These are phyloP conservation scores for Haplotaxodon microlepis DNA, from an alignment of 2,113 vertebrate species.

Conservation along the genomic window DNA sequence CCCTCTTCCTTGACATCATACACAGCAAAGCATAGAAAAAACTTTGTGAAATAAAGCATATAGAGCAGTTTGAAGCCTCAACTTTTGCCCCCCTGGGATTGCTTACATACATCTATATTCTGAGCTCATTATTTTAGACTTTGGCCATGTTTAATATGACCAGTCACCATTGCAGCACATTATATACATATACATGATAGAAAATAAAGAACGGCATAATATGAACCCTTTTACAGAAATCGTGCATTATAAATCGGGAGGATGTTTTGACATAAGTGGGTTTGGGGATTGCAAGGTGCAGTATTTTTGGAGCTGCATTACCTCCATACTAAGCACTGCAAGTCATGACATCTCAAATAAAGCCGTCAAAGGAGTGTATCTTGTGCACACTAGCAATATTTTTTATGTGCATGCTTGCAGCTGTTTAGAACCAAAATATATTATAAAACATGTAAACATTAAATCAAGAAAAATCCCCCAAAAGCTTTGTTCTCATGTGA, in stretches of 20 bases:
- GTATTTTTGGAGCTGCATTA: neutral
- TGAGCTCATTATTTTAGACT: neutral
- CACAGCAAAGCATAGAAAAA: neutral
- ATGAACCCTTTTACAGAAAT: neutral
- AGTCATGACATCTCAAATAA: neutral
- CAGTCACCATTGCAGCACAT: neutral
- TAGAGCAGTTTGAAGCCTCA: neutral
- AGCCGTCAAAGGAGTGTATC: neutral
- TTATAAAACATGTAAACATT: neutral
- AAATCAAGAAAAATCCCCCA: neutral
- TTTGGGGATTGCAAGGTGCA: neutral
- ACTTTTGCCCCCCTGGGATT: neutral
- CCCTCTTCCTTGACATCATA: neutral
- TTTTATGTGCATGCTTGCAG: neutral
- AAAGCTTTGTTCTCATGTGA: neutral
- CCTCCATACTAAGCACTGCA: neutral
- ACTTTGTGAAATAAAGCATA: neutral
- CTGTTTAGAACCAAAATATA: neutral
- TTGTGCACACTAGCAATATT: neutral
- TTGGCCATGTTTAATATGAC: neutral
- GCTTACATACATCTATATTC: neutral
- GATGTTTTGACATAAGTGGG: neutral
- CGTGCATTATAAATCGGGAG: fast-evolving
- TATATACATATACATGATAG: neutral
- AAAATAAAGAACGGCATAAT: neutral